Conservation (phyloP, 2,113 vertebrate species). For the Lasiurus cinereus region DNA sequence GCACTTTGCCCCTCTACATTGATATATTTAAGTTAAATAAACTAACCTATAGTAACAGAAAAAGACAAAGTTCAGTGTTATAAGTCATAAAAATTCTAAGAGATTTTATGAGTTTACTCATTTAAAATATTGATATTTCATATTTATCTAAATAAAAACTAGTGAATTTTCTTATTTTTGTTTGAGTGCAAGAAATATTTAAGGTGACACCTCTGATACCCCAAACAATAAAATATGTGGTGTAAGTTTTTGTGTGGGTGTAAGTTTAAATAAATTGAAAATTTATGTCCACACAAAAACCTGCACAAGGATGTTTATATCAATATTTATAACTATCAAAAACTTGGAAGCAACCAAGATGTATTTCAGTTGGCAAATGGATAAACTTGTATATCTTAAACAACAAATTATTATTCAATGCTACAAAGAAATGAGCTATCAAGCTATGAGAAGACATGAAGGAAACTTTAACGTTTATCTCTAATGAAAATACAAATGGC, state of each 20-base stretch:
- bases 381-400: neutral
- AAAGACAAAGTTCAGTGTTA: constrained; percentile 2
- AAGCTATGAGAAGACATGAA: neutral
- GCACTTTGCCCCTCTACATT: neutral
- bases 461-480: neutral
- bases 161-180: constrained; percentile 29
- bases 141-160: constrained; percentile 55
- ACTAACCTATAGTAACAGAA: neutral
- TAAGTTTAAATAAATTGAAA: neutral
- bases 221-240: neutral
- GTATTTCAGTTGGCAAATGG: neutral
- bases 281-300: neutral
- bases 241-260: neutral
- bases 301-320: neutral
- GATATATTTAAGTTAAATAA: constrained; percentile 40
- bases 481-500: neutral
- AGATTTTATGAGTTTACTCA: constrained; percentile 1
- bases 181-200: constrained; percentile 33
- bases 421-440: neutral
- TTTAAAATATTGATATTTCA: constrained; percentile 15
- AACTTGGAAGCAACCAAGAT: neutral
- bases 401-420: neutral
- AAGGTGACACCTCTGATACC: constrained; percentile 3
- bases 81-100: constrained; percentile 29
- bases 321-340: neutral